Conservation (phyloP, 2,888 invertebrate genomes). For the Ecliptopera silaceata region DNA sequence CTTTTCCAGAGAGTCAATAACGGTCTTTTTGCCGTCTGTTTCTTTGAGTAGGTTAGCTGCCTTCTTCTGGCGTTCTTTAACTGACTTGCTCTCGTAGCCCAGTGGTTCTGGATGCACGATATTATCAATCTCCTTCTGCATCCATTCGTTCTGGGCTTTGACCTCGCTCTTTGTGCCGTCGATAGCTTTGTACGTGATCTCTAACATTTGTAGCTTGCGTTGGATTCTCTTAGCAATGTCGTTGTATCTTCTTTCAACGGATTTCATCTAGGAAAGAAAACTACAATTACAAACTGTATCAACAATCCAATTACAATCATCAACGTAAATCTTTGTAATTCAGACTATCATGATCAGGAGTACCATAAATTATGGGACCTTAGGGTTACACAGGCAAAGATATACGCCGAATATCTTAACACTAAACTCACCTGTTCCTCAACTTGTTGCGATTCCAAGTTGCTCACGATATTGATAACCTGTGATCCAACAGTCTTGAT, state of each 20-base stretch:
- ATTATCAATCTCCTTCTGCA: conserved; percentile 87
- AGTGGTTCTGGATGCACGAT: conserved; percentile 86
- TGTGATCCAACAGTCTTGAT: conserved; percentile 87
- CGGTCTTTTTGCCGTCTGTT: conserved; percentile 91
- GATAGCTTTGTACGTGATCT: conserved; percentile 92
- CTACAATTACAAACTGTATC: background rate
- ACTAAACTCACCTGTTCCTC: conserved; percentile 87
- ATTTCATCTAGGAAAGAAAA: conserved; percentile 84
- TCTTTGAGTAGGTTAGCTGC: conserved; percentile 91
- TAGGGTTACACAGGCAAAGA: no score
- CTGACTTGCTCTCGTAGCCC: conserved; percentile 90
- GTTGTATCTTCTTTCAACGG: conserved; percentile 91
- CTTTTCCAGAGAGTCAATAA: conserved; percentile 92
- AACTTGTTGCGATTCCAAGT: conserved; percentile 94
- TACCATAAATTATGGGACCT: no score
- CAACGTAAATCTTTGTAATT: background rate
- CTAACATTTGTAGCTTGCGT: conserved; percentile 91
- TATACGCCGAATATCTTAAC: no score
- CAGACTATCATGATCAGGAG: no score
- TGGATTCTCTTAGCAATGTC: conserved; percentile 93
- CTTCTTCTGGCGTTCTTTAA: conserved; percentile 88
- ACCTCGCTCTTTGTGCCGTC: conserved; percentile 92
- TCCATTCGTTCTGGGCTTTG: conserved; percentile 90
- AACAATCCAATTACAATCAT: background rate
- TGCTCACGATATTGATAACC: conserved; percentile 91